Percentiles rank a stretch among this genome's conserved stretches.
Evolutionary conservation across 2,797 vertebrate genomes (phyloP).

Genomic region (Fundulus diaphanus): DNA sequence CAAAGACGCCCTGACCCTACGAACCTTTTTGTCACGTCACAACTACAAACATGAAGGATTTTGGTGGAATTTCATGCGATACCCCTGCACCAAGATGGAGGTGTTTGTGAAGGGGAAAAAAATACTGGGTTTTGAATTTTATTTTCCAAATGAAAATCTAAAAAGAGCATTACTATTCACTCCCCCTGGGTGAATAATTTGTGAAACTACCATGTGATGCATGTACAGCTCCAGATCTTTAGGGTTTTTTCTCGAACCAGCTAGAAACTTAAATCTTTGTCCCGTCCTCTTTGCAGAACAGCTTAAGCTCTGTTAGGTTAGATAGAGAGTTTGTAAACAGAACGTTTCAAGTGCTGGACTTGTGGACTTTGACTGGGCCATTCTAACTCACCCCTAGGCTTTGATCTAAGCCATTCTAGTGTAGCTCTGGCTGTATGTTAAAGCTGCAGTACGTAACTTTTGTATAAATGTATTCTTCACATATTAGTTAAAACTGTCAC

Average conservation of each 20-base stretch:
- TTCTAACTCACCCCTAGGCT: neutral
- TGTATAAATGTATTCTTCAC: neutral
- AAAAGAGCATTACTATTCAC: neutral
- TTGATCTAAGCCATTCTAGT: too few species aligned
- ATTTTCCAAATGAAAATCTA: neutral
- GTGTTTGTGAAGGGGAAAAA: neutral
- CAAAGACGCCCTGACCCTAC: neutral
- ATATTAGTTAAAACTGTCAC: too few species aligned
- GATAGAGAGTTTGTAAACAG: too few species aligned
- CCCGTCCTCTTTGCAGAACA: too few species aligned
- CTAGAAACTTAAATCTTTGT: too few species aligned
- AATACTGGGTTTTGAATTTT: neutral
- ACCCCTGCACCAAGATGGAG: neutral
- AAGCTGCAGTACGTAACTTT: neutral
- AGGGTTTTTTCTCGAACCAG: too few species aligned
- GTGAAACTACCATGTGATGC: too few species aligned
- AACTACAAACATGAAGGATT: neutral
- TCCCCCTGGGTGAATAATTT: neutral
- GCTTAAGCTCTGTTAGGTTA: too few species aligned
- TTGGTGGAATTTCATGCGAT: neutral
- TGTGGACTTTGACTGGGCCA: neutral
- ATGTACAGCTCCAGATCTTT: too few species aligned
- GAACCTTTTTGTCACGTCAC: neutral
- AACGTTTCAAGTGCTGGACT: neutral
- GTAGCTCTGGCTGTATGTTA: neutral